Evolutionary conservation across 2,797 vertebrate genomes (phyloP).

Genomic region (Rhabdophis nuchalis): DNA sequence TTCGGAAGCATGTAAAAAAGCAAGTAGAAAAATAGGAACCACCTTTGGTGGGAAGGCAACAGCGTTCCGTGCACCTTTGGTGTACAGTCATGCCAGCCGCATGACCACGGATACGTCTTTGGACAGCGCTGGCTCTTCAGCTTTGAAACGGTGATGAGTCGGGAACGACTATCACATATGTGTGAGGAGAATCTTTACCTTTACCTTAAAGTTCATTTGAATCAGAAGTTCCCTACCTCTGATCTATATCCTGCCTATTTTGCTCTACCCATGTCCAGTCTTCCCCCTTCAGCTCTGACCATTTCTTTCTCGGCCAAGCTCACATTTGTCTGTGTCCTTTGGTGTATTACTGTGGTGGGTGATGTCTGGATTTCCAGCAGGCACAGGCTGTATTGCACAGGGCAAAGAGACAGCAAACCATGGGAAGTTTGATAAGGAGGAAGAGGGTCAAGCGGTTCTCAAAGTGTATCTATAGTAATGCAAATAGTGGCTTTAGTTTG

Average conservation of each 20-base stretch:
- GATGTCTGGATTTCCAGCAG: background rate
- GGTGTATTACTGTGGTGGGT: background rate
- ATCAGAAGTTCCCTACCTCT: background rate
- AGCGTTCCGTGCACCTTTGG: too few relatives aligned
- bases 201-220: background rate
- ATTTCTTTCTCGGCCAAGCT: background rate
- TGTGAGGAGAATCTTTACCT: too few relatives aligned
- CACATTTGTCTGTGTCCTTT: background rate
- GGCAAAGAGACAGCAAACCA: background rate
- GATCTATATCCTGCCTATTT: background rate
- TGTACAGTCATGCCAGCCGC: too few relatives aligned
- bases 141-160: too few relatives aligned
- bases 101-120: too few relatives aligned
- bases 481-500: background rate
- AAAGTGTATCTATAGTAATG: background rate
- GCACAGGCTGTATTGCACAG: background rate
- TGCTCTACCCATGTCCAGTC: background rate
- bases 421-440: background rate
- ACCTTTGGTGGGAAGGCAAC: too few relatives aligned
- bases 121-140: too few relatives aligned
- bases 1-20: too few relatives aligned
- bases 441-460: background rate
- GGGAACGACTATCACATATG: too few relatives aligned
- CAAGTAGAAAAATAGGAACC: too few relatives aligned
- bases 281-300: background rate